These are phyloP conservation scores for Harpalus rufipes DNA, from an alignment of 2,888 invertebrate genomes.

Conservation along the genomic window DNA sequence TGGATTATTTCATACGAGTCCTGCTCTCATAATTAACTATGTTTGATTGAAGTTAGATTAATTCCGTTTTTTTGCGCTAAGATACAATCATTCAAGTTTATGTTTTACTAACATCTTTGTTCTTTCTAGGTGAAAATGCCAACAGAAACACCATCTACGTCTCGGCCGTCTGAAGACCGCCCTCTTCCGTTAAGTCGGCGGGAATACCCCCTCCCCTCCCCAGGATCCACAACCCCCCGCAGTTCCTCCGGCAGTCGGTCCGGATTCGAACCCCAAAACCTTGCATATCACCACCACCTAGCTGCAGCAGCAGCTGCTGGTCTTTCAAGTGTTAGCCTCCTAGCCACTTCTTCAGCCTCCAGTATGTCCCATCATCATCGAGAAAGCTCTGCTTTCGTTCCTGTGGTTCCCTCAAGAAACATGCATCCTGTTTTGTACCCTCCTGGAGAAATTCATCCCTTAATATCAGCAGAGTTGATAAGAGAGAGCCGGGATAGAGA, in stretches of 20 bases:
- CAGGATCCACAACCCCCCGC: constrained; percentile 81
- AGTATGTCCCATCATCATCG: constrained; percentile 81
- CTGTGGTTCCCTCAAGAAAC: constrained; percentile 89
- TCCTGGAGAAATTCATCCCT: constrained; percentile 85
- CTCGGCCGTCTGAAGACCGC: constrained; percentile 74
- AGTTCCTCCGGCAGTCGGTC: constrained; percentile 80
- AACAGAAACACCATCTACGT: constrained; percentile 64
- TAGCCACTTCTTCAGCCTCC: constrained; percentile 69
- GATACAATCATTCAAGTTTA: not conserved
- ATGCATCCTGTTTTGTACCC: constrained; percentile 86
- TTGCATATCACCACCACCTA: constrained; percentile 83
- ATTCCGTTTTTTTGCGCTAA: constrained; percentile 37
- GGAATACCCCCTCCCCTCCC: constrained; percentile 77
- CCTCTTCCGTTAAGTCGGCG: constrained; percentile 80
- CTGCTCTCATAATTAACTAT: constrained; percentile 62
- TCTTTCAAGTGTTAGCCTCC: constrained; percentile 72
- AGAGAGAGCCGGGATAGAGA: constrained; percentile 77
- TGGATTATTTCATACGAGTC: constrained; percentile 50
- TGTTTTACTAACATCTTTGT: constrained; percentile 9
- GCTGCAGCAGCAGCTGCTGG: constrained; percentile 75
- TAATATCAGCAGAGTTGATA: constrained; percentile 81
- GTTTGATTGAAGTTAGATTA: constrained; percentile 62
- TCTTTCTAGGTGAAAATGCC: constrained; percentile 67
- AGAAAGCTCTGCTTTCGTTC: constrained; percentile 92
- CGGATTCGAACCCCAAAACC: constrained; percentile 82